Evolutionary conservation across 2,888 invertebrate genomes (phyloP), one percentile per base, ranked within the genome.

Genomic region (Ichneumoninae sp.): DNA sequence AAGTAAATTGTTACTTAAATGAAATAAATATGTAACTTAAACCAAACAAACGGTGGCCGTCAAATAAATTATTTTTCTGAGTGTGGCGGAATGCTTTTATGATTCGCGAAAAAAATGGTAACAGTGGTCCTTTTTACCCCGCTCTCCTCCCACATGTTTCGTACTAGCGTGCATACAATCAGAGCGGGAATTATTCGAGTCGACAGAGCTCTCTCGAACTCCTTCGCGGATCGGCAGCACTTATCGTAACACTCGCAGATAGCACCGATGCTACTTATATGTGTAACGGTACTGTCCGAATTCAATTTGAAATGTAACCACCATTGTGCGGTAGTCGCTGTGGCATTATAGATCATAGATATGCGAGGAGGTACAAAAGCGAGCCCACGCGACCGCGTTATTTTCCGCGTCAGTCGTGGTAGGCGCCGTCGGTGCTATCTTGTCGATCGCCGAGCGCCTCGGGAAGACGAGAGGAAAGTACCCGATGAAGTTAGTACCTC

Each of bases 221-320:
- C 16, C 16, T 33, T 62, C 52, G 44, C 52, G 50, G 30, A 50
- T 69, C 66, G 33, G 74, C 44, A 33, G 33, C 26, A 57, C 72
- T 68, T 54, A 40, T 26, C 66, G 19, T 74, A 54, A 52, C n/a
- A 54, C 66, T 74, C 33, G 68, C n/a, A 50, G 60, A 30, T 54
- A 54, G 60, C 57, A 68, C 40, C 60, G 30, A 54, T 62, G 36
- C 36, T 71, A 69, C 44, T 36, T 62, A 40, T 72, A 74, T 54
- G 33, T 57, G 74, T 80, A 81, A 88, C 89, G 88, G 87, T 86
- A 86, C 81, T 88, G 86, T 87, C 84, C 87, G 87, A 90, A 90
- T 90, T 90, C 86, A 88, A 89, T 90, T 88, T 84, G 79, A 88
- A 90, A 86, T 86, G 86, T 88, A 62, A 86, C 77, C 6, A 78